Conservation (phyloP, 1,140 invertebrate species). For the Lamellibrachia luymesi region DNA sequence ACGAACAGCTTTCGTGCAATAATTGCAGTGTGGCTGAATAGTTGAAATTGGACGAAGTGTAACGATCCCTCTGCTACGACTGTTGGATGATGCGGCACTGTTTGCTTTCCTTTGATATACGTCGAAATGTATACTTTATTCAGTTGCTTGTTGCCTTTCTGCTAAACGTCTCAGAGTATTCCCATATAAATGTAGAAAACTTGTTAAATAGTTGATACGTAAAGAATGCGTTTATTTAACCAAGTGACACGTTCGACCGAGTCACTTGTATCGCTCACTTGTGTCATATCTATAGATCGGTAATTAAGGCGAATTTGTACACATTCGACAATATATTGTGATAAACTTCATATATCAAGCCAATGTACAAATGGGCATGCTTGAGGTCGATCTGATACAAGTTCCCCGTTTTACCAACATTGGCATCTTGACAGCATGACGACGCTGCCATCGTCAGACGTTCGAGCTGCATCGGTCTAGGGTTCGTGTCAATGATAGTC, state of each 20-base stretch:
- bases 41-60: too few species aligned
- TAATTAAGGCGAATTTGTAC: not conserved
- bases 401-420: not conserved
- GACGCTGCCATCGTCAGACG: not conserved
- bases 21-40: too few species aligned
- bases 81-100: too few species aligned
- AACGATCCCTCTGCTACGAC: too few species aligned
- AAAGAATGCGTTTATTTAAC: not conserved
- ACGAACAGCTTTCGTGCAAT: too few species aligned
- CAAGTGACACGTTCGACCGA: not conserved
- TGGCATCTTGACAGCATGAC: not conserved
- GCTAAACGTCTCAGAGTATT: not conserved
- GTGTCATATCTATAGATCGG: not conserved
- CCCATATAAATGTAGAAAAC: not conserved
- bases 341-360: not conserved
- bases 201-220: not conserved
- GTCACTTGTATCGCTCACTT: not conserved
- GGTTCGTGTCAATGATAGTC: not conserved
- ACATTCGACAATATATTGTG: not conserved
- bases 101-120: not conserved
- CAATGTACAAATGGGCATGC: not conserved
- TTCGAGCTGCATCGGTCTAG: not conserved
- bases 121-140: not conserved
- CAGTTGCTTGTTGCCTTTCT: not conserved
- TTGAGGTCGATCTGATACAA: not conserved